Evolutionary conservation across 2,888 invertebrate species (phyloP), one percentile per base, ranked within the genome.

Genomic region (Nemapogon koenigi): DNA sequence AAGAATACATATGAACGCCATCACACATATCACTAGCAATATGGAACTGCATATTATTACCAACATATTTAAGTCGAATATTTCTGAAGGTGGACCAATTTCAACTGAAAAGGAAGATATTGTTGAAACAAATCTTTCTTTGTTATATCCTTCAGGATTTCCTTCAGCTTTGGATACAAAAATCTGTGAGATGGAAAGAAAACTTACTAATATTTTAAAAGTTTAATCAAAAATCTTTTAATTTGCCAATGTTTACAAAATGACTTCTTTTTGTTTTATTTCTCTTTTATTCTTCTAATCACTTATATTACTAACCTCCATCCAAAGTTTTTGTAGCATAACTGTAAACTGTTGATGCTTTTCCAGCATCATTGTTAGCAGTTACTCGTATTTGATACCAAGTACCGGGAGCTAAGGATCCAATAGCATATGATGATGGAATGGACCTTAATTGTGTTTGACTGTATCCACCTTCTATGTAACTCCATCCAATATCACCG

Each of bases 321-420:
- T 80, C 76, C 43, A 75, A 49, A 8, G 82, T 83, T 42, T 84
- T 81, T 0, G 87, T 87, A 15, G 85, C 81, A 44, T 85, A 84
- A 22, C 73, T 72, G 42, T 85, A 83, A 8, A 83, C 61, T 28
- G 82, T 79, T 3, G 82, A 78, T 3, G 84, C 83, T 2, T 78
- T 62, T 0, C 87, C 87, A 4, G 87, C 87, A 48, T 86, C 85
- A 50, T 84, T 87, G 43, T 76, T 75, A 6, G 86, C 87, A 4
- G 81, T 79, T 31, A 87, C 81, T 43, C 80, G 66, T 39, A 87
- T 61, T 46, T 83, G 78, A 49, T 87, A 87, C 81, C 85, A 84
- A 8, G 78, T 81, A 0, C 81, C 83, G 1, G 86, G 83, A 26
- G 68, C 55, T 18, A 88, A 72, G 44, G 83, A 78, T 22, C 80